Base-by-base conservation (phyloP, 2,888 invertebrate genomes). In the Noctua janthina region DNA sequence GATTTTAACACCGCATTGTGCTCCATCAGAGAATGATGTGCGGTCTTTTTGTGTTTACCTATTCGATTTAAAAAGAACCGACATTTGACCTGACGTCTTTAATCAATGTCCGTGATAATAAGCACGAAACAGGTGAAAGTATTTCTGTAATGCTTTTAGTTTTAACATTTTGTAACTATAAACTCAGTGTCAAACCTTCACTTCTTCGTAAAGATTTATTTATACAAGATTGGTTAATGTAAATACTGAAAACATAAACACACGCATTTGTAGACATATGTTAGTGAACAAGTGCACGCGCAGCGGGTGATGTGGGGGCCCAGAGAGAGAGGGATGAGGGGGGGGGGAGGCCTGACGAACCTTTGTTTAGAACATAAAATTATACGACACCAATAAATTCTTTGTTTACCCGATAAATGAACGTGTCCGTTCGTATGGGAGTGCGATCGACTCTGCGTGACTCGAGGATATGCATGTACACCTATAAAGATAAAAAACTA, bases 291-390 rank as follows among this genome's bases (percentile, higher is more conserved):
- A 96, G 95, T 95, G 96, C 95, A 95, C 70, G 93, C 93, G 93
- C 94, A 94, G 92, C 94, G 94, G 94, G 93, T 90, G 91, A 90
- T 81, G 88, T 75, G 88, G 83, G 88, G 88, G 84, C 72, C 75
- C 68, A 62, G 76, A 74, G 73, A 62, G 67, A 66, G 76, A 73
- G 86, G 81, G 79, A 64, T 79, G 79, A 78, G 82, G 84, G 82
- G 80, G 82, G 90, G 86, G 80, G 81, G 76, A 86, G 89, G 91
- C 87, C 92, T 92, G 93, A 94, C 94, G 94, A 94, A 94, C 94
- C 95, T 96, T 96, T 97, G 96, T 96, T 97, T 96, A 95, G 94
- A 95, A 94, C 96, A 96, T 96, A 95, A 96, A 96, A 96, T 96
- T 96, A 96, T 96, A 97, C 96, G 96, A 96, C 95, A 94, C 92